Percentiles rank a stretch among this genome's conserved stretches.
Evolutionary conservation across 2,113 vertebrate genomes (phyloP).

Genomic region (Vidua chalybeata): DNA sequence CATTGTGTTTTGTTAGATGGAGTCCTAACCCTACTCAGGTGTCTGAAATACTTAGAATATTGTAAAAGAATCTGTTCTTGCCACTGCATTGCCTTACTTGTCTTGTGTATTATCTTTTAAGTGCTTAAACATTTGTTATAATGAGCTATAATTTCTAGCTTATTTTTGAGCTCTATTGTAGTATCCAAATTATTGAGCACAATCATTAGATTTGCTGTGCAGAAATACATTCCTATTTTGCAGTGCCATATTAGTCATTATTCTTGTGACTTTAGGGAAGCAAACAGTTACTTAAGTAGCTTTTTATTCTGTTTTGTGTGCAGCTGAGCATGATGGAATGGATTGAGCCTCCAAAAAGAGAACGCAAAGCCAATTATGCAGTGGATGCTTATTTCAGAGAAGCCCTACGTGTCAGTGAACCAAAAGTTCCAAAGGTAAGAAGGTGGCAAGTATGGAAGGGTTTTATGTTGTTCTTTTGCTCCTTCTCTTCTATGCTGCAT

Average conservation of each 20-base stretch:
- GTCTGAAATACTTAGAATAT: background rate
- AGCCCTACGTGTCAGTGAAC: conserved; percentile 86
- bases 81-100: background rate
- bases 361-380: conserved; percentile 89
- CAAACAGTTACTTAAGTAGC: background rate
- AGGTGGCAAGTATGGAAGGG: background rate
- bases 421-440: conserved; percentile 86
- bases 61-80: background rate
- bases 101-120: background rate
- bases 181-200: background rate
- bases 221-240: background rate
- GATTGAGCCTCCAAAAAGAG: conserved; percentile 90
- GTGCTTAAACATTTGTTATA: background rate
- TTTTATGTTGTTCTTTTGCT: background rate
- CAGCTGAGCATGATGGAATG: conserved; percentile 88
- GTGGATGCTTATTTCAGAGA: conserved; percentile 92
- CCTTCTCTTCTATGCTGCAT: background rate
- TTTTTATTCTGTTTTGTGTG: background rate
- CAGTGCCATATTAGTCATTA: background rate
- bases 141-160: background rate
- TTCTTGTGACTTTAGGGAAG: background rate
- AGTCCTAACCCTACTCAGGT: background rate
- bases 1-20: background rate
- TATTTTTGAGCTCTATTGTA: background rate
- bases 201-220: background rate